phyloP scores from a whole-genome alignment of 2,797 vertebrate species.

The Sarcoramphus papa region DNA sequence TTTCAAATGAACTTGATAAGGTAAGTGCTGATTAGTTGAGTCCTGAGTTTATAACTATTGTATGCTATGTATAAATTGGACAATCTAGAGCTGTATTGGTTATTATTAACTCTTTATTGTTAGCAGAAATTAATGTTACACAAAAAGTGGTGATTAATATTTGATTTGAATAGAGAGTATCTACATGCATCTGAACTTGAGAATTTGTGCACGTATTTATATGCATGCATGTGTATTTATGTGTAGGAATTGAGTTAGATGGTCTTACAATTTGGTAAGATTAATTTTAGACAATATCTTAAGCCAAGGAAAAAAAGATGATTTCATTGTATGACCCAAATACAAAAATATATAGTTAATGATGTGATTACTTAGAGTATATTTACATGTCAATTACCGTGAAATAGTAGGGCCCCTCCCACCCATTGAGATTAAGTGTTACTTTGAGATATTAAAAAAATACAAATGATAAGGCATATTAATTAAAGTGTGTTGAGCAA shows the following conservation, averaged over 20 bases:
- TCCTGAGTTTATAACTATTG: not conserved
- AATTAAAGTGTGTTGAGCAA: not conserved
- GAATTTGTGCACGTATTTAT: not conserved
- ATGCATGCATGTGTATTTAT: not conserved
- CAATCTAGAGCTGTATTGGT: not conserved
- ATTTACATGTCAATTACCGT: not conserved
- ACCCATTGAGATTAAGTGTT: not conserved
- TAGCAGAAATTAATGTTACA: not conserved
- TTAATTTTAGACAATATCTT: not conserved
- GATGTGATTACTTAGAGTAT: not conserved
- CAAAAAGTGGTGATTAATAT: not conserved
- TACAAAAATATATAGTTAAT: not conserved
- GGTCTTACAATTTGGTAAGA: not conserved
- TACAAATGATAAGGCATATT: not conserved
- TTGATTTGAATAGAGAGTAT: not conserved
- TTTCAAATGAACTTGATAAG: conserved; percentile 93
- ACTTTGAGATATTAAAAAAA: not conserved
- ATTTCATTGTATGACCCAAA: not conserved
- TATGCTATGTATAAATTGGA: not conserved
- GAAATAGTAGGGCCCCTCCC: not conserved
- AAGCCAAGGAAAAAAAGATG: not conserved
- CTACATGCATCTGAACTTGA: not conserved
- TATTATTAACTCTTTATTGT: not conserved
- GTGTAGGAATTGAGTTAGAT: not conserved
- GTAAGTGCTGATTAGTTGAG: conserved; percentile 67